Evolutionary conservation across 2,888 invertebrate genomes (phyloP), one percentile per base, ranked within the genome.

Genomic region (Cyclophora punctaria): DNA sequence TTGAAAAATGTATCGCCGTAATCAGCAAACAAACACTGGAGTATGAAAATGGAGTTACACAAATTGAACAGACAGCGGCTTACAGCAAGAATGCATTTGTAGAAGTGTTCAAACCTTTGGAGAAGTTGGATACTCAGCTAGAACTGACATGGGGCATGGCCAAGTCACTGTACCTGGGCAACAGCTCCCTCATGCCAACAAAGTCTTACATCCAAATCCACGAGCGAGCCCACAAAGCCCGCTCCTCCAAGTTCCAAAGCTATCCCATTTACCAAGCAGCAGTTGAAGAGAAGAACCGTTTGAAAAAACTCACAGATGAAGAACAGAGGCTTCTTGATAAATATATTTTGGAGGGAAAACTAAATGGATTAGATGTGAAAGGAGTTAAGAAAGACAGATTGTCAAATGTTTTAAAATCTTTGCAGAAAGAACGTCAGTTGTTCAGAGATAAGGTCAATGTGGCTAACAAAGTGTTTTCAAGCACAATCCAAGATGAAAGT

Each of bases 81-180:
- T 71, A 88, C 44, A 84, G 90, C 48, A 85, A 88, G 61, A 90
- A 93, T 75, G 85, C 93, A 45, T 93, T 95, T 73, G 79, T 89
- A 40, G 92, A 93, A 66, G 84, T 95, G 46, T 90, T 97, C 55
- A 88, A 92, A 57, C 94, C 95, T 1, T 70, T 97, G 35, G 97
- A 98, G 72, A 90, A 91, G 62, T 75, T 93, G 2, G 92, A 93
- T 40, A 89, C 91, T 1, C 93, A 94, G 5, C 78, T 98, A 46
- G 95, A 96, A 70, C 91, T 93, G 47, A 95, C 95, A 3, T 97
- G 96, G 96, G 95, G 96, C 5, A 90, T 96, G 63, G 93, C 96
- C 0, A 97, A 96, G 78, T 92, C 95, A 3, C 78, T 98, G 6
- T 96, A 95, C 71, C 83, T 95, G 47, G 94, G 95, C 3, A 94